Evolutionary conservation across 1,140 invertebrate genomes (phyloP).

Genomic region (Megalopta genalis): DNA sequence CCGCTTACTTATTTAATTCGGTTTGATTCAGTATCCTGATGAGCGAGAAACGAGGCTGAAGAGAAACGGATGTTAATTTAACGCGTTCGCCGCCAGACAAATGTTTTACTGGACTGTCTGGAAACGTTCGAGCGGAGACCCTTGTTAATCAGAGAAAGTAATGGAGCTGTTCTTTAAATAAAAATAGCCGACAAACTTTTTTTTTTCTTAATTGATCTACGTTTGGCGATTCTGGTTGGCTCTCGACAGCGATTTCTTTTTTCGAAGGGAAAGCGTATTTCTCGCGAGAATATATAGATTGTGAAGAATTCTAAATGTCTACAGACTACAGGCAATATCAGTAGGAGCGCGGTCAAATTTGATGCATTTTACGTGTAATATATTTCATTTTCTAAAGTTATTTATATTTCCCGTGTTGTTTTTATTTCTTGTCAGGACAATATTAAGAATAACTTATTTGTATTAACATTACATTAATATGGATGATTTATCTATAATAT

Average conservation of each 20-base stretch:
- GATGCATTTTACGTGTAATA: too few species aligned
- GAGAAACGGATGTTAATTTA: conserved; percentile 34
- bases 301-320: too few species aligned
- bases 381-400: too few species aligned
- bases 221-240: not conserved
- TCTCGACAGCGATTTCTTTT: not conserved
- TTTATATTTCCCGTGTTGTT: too few species aligned
- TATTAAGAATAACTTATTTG: too few species aligned
- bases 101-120: conserved; percentile 10
- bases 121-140: not conserved
- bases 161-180: not conserved
- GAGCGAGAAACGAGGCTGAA: conserved; percentile 36
- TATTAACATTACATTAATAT: too few species aligned
- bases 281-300: too few species aligned
- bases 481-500: too few species aligned
- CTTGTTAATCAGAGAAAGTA: not conserved
- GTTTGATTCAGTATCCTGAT: conserved; percentile 34
- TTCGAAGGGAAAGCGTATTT: not conserved
- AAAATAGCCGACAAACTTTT: not conserved
- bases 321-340: too few species aligned
- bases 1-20: conserved; percentile 36
- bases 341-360: too few species aligned
- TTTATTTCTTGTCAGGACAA: too few species aligned
- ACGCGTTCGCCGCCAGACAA: conserved; percentile 17
- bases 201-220: not conserved